Conservation (phyloP, 2,113 vertebrate genomes). For the Vimba vimba region DNA sequence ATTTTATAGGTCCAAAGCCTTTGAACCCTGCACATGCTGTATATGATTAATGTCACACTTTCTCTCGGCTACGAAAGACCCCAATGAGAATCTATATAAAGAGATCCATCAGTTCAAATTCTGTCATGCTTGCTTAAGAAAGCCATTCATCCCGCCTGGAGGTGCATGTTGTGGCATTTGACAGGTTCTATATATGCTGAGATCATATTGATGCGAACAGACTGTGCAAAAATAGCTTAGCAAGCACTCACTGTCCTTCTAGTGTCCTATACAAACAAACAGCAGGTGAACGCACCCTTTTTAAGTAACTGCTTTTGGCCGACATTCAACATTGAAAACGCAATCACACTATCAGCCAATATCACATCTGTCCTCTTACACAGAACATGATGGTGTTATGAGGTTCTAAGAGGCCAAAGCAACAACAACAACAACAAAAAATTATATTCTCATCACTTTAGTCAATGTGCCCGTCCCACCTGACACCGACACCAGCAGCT, state of each 20-base stretch:
- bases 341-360: not conserved
- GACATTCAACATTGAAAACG: not conserved
- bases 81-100: not conserved
- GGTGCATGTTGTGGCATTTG: constrained; percentile 6
- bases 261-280: constrained; percentile 29
- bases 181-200: constrained; percentile 12
- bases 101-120: constrained; percentile 1
- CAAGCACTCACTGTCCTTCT: constrained; percentile 39
- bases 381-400: not conserved
- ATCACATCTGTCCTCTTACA: not conserved
- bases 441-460: not conserved
- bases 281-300: not conserved
- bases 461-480: not conserved
- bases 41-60: not conserved
- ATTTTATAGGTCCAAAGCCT: not conserved
- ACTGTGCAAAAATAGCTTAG: constrained; percentile 42
- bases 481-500: constrained; percentile 35
- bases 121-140: constrained; percentile 33
- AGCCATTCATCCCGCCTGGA: constrained; percentile 17
- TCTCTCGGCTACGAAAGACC: not conserved
- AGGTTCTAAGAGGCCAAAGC: not conserved
- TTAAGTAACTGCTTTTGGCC: not conserved
- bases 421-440: not conserved
- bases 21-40: not conserved
- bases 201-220: constrained; percentile 6